These are phyloP conservation scores for Pyrrhura leucotis DNA, from an alignment of 2,797 vertebrate species.

Conservation along the genomic window DNA sequence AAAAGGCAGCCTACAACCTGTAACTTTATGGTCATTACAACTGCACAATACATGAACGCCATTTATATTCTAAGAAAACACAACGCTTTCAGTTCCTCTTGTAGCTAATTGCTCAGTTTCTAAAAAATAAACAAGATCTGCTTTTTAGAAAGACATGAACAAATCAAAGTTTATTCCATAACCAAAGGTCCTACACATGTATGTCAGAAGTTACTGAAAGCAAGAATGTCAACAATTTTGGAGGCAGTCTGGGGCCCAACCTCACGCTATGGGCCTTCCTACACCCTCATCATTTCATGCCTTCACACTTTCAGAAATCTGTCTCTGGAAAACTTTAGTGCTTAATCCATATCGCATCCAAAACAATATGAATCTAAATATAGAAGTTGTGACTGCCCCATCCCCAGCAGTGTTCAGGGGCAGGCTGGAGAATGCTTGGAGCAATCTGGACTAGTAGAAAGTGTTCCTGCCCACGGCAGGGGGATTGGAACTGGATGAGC, in stretches of 20 bases:
- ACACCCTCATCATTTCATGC: background rate
- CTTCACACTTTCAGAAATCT: background rate
- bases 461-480: background rate
- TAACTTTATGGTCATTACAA: background rate
- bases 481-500: background rate
- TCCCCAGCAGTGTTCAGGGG: background rate
- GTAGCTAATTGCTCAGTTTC: background rate
- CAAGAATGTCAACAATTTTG: background rate
- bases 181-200: background rate
- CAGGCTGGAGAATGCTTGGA: background rate
- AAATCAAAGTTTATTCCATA: background rate
- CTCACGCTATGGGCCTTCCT: background rate
- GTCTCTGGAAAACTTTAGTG: background rate
- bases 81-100: background rate
- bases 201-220: background rate
- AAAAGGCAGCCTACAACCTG: background rate
- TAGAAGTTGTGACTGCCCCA: background rate
- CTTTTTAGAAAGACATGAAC: background rate
- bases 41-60: background rate
- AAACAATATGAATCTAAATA: background rate
- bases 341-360: background rate
- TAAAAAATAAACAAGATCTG: background rate
- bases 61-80: background rate
- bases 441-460: background rate
- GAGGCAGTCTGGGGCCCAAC: background rate